Evolutionary conservation across 2,113 vertebrate species (phyloP).

Genomic region (Vidua chalybeata): DNA sequence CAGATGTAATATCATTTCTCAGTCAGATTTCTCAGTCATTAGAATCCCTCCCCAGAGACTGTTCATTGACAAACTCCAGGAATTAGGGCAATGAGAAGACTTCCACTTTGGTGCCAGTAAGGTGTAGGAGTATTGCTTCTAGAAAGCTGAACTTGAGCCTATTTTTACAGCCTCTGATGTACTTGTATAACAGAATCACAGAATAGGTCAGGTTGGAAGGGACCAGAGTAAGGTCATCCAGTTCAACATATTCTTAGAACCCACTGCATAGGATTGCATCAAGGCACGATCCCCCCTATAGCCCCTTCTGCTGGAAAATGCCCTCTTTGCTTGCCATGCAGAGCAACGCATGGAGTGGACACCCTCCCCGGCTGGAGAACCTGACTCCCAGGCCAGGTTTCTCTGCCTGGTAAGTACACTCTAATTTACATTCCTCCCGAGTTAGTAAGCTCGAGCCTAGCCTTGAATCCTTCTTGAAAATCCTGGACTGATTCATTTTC

Average conservation of each 20-base stretch:
- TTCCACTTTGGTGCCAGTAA: neutral
- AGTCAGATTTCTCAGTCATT: neutral
- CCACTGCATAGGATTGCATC: neutral
- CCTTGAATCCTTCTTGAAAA: constrained; percentile 47
- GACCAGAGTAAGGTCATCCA: neutral
- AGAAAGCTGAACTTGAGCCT: neutral
- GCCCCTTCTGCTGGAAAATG: neutral
- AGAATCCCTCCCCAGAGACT: neutral
- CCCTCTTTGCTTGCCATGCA: neutral
- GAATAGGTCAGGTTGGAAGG: neutral
- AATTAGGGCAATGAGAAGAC: neutral
- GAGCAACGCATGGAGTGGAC: neutral
- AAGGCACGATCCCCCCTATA: neutral
- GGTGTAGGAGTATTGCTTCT: neutral
- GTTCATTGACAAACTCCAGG: neutral
- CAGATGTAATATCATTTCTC: neutral
- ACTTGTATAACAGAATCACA: neutral
- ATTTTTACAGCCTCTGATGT: neutral
- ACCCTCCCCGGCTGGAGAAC: neutral
- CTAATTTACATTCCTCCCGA: constrained; percentile 51
- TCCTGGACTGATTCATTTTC: constrained; percentile 60
- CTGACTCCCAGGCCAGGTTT: constrained; percentile 9
- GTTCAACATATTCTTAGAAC: neutral
- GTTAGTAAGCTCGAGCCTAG: constrained; percentile 47
- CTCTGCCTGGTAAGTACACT: neutral